Evolutionary conservation across 2,113 vertebrate genomes (phyloP).

Genomic region (Ranitomeya variabilis): DNA sequence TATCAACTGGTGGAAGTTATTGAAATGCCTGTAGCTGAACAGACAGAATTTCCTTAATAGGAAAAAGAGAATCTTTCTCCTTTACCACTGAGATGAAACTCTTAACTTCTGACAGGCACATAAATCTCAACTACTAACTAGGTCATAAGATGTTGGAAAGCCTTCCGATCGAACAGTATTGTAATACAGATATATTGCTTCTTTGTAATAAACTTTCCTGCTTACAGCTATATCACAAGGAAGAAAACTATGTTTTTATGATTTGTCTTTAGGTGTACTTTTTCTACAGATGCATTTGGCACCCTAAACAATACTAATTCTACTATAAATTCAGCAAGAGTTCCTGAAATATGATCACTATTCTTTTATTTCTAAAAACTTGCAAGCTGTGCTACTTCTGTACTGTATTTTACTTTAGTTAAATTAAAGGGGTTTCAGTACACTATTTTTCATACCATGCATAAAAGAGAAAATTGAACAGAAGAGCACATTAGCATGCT

Average conservation of each 20-base stretch:
- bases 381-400: neutral
- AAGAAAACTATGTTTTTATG: constrained; percentile 34
- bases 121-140: constrained; percentile 65
- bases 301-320: neutral
- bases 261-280: constrained; percentile 21
- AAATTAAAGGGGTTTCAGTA: neutral
- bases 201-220: constrained; percentile 57
- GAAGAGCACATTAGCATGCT: too few relatives aligned
- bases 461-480: too few relatives aligned
- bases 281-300: neutral
- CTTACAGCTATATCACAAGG: constrained; percentile 56
- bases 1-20: constrained; percentile 18
- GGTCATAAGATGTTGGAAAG: constrained; percentile 63
- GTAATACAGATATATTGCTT: constrained; percentile 55
- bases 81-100: constrained; percentile 63
- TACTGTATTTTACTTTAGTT: neutral
- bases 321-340: neutral
- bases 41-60: constrained; percentile 59
- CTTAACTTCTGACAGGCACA: constrained; percentile 60
- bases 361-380: neutral
- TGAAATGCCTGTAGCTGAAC: constrained; percentile 20
- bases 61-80: constrained; percentile 61
- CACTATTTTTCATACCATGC: too few relatives aligned
- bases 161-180: constrained; percentile 59
- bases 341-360: neutral